Base-by-base conservation (phyloP, 2,797 vertebrate genomes). In the Lacerta viridis region DNA sequence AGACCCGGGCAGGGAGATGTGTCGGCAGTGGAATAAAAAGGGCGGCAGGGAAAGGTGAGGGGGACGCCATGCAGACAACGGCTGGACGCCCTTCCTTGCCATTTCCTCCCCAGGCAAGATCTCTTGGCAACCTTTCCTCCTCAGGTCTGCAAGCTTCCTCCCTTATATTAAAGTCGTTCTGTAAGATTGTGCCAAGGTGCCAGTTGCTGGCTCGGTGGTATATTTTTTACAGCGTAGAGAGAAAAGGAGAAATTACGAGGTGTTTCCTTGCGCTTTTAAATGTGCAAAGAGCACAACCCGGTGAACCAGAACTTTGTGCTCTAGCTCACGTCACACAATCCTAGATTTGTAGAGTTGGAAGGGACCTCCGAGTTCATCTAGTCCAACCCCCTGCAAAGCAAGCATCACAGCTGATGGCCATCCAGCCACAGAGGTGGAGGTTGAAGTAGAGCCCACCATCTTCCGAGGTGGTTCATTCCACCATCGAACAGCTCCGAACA, bases 21-120 rank as follows among this genome's bases (percentile, higher is more conserved):
- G 86, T 87, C 81, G 93, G 92, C 89, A 90, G 68, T 9, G 59
- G 83, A 81, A 90, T 90, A 79, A 91, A 92, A 89, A 43, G 1
- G 17, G 84, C 13, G 72, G 36, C 41, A 33, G 43, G 33, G 88
- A 83, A 89, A 89, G 80, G 86, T 43, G 39, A 33, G 69, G 43
- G 17, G 50, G 11, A 3, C 68, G 36, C 69, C 0, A 13, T 75
- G 81, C 84, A 79, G 87, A 82, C 61, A 69, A 76, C 43, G 59
- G 0, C 15, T 29, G 7, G 43, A 41, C 69, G 29, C 81, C 64
- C 69, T 82, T 72, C 23, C 27, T 59, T 66, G 72, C 77, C 29
- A 25, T 39, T 55, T 59, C 71, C 68, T 50, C 80, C 27, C 69
- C n/a, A 18, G 18, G 80, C 71, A 69, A 72, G 88, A 20, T 27